These are phyloP conservation scores for Rhorus exstirpatorius DNA, from an alignment of 2,888 invertebrate genomes.

Conservation along the genomic window DNA sequence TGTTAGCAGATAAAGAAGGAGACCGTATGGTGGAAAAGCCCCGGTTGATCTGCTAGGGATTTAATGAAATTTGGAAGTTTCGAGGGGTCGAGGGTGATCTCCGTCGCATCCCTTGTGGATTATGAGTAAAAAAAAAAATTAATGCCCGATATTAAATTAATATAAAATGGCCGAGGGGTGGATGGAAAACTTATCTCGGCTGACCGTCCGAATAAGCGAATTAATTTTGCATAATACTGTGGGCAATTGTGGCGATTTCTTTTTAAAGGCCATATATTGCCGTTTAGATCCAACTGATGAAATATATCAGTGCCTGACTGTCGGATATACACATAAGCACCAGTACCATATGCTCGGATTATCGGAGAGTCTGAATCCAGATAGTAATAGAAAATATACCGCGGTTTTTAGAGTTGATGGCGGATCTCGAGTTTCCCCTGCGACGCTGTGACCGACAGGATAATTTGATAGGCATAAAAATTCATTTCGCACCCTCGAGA, in stretches of 20 bases:
- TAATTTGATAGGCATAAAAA: conserved; percentile 81
- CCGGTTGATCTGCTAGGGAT: conserved; percentile 51
- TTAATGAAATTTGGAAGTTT: conserved; percentile 65
- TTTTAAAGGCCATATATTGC: not conserved
- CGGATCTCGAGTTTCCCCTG: conserved; percentile 60
- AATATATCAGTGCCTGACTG: conserved; percentile 30
- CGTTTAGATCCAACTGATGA: conserved; percentile 29
- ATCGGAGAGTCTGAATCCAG: conserved; percentile 33
- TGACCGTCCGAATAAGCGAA: conserved; percentile 48
- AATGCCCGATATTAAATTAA: conserved; percentile 61
- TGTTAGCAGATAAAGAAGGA: conserved; percentile 40
- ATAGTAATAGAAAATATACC: conserved; percentile 50
- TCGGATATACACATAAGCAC: not conserved
- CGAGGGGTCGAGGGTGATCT: conserved; percentile 28
- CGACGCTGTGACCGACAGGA: conserved; percentile 76
- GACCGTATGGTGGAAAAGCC: conserved; percentile 57
- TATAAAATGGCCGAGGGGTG: conserved; percentile 49
- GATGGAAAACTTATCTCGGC: conserved; percentile 59
- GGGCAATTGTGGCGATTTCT: conserved; percentile 22
- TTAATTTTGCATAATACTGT: conserved; percentile 66
- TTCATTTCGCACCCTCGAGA: conserved; percentile 75
- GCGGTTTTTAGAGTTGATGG: conserved; percentile 25
- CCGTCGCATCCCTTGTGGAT: conserved; percentile 41
- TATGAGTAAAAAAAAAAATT: conserved; percentile 56
- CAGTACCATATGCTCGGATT: conserved; percentile 60